Evolutionary conservation across 2,888 invertebrate species (phyloP).

Genomic region (Vannuccia rotundouncinata): DNA sequence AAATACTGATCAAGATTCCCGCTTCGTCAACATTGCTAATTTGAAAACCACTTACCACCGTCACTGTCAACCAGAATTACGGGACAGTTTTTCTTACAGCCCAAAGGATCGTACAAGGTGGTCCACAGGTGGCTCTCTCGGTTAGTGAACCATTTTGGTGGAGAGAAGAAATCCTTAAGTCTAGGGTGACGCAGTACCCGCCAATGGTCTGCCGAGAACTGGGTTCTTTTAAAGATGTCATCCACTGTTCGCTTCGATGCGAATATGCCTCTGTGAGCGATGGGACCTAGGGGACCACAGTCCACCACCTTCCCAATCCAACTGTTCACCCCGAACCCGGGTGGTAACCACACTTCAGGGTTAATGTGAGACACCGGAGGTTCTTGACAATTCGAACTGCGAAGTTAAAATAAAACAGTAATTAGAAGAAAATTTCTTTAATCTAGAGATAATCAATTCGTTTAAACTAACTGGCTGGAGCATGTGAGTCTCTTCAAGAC

Average conservation of each 20-base stretch:
- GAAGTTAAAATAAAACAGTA: background rate
- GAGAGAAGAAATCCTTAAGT: background rate
- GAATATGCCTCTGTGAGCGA: constrained; percentile 2
- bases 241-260: background rate
- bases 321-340: constrained; percentile 21
- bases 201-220: background rate
- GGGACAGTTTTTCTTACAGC: background rate
- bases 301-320: constrained; percentile 32
- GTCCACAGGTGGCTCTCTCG: background rate
- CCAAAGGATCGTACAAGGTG: background rate
- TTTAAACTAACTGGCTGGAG: background rate
- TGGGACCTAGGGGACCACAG: constrained; percentile 38
- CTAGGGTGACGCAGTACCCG: background rate
- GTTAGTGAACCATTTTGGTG: background rate
- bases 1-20: background rate
- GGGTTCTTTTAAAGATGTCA: background rate
- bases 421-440: background rate
- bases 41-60: background rate
- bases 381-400: background rate
- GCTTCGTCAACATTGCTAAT: too few species aligned
- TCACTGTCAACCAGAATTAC: background rate
- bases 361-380: constrained; percentile 29
- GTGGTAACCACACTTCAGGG: constrained; percentile 37
- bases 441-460: background rate
- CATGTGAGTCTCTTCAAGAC: constrained; percentile 8